Conservation (phyloP, 30 jellyfish, hydroid and myxozoan genomes). For the Hydractinia symbiolongicarpus region DNA sequence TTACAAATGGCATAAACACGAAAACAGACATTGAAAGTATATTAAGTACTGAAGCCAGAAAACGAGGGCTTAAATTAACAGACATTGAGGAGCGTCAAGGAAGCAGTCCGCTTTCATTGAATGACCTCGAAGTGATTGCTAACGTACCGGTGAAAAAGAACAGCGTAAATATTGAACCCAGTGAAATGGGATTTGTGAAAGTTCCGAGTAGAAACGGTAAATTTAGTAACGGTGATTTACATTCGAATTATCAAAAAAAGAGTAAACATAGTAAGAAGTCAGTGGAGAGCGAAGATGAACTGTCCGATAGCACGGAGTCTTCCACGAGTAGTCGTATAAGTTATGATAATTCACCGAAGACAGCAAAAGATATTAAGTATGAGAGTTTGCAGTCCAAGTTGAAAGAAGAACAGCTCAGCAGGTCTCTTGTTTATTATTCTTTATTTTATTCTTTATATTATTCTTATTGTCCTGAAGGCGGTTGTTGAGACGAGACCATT, state of each 20-base stretch:
- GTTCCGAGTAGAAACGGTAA: neutral
- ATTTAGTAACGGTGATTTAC: constrained; percentile 13
- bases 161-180: constrained; percentile 47
- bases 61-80: constrained; percentile 66
- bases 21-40: constrained; percentile 80
- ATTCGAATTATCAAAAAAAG: neutral
- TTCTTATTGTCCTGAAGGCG: too few species aligned
- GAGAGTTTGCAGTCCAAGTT: constrained; percentile 31
- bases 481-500: too few species aligned
- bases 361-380: neutral
- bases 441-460: too few species aligned
- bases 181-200: constrained; percentile 4
- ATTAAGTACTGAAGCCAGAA: constrained; percentile 67
- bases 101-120: constrained; percentile 55
- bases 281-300: constrained; percentile 17
- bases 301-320: constrained; percentile 87
- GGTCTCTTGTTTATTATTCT: neutral
- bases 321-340: constrained; percentile 82
- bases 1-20: constrained; percentile 77
- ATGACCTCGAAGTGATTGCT: constrained; percentile 77
- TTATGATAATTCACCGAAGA: constrained; percentile 78
- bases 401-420: constrained; percentile 34
- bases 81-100: constrained; percentile 35
- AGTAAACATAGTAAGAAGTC: neutral
- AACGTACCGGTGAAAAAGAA: constrained; percentile 39